Conservation (phyloP, 2,113 vertebrate genomes). For the Picathartes gymnocephalus region DNA sequence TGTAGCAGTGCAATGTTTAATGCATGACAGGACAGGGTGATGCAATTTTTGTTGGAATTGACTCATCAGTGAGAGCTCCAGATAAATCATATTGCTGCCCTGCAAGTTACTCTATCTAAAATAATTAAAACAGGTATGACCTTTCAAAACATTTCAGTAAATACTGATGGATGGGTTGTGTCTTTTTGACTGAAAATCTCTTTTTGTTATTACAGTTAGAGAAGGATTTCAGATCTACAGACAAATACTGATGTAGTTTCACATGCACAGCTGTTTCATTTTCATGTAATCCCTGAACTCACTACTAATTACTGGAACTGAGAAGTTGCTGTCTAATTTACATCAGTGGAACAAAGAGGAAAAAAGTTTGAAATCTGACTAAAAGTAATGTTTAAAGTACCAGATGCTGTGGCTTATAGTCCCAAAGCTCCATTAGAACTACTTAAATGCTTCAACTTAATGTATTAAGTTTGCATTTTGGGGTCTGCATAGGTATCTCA, state of each 20-base stretch:
- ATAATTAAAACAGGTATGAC: background rate
- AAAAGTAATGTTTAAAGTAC: background rate
- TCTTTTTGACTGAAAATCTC: background rate
- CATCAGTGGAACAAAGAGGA: background rate
- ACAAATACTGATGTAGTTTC: background rate
- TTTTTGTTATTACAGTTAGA: background rate
- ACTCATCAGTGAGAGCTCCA: background rate
- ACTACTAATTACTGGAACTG: background rate
- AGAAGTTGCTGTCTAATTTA: background rate
- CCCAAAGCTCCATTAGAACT: background rate
- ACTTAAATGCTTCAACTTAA: background rate
- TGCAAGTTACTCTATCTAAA: background rate
- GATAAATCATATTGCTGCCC: background rate
- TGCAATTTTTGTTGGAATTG: conserved; percentile 37
- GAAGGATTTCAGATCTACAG: background rate
- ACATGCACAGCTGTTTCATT: background rate
- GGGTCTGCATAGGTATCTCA: background rate
- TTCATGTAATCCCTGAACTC: background rate
- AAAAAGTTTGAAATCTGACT: background rate
- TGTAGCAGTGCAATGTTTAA: background rate
- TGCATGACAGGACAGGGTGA: conserved; percentile 6
- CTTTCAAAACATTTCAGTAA: background rate
- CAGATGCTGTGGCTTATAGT: background rate
- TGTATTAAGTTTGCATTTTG: background rate
- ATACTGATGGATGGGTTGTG: background rate